A percentile compares a stretch with the other conserved stretches of the same genome.
phyloP scores from a whole-genome alignment of 2,888 invertebrate species.

The Drosophila prolongata region DNA sequence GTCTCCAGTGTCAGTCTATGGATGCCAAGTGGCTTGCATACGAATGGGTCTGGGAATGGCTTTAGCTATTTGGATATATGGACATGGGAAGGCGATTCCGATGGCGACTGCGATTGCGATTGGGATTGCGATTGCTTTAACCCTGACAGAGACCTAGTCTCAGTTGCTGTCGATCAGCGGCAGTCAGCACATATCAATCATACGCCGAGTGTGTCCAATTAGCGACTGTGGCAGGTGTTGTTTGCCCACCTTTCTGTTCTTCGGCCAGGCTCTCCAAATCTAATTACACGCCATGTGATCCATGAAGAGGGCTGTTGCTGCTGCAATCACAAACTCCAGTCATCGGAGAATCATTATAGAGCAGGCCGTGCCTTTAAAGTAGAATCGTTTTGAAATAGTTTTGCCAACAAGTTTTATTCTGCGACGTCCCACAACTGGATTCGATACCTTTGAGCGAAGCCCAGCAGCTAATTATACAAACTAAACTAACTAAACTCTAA shows the following conservation, averaged over 20 bases:
- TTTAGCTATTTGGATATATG: constrained; percentile 16
- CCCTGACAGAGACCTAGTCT: constrained; percentile 48
- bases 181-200: constrained; percentile 40
- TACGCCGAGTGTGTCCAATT: constrained; percentile 50
- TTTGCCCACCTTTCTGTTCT: constrained; percentile 9
- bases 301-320: constrained; percentile 14
- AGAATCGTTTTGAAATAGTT: not conserved
- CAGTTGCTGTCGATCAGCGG: constrained; percentile 42
- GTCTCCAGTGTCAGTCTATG: constrained; percentile 74
- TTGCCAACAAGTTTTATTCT: constrained; percentile 1
- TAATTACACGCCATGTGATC: constrained; percentile 45
- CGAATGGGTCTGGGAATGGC: constrained; percentile 48
- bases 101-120: not conserved
- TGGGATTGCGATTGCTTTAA: constrained; percentile 8
- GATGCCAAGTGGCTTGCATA: constrained; percentile 53
- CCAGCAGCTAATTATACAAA: constrained; percentile 25
- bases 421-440: constrained; percentile 16
- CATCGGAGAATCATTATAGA: constrained; percentile 32
- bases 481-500: constrained; percentile 10
- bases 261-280: constrained; percentile 36
- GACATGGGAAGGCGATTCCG: constrained; percentile 39
- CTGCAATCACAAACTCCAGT: constrained; percentile 18
- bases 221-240: constrained; percentile 35
- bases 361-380: constrained; percentile 36
- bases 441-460: not conserved